Conservation (phyloP, 2,888 invertebrate genomes). For the Noctua janthina region DNA sequence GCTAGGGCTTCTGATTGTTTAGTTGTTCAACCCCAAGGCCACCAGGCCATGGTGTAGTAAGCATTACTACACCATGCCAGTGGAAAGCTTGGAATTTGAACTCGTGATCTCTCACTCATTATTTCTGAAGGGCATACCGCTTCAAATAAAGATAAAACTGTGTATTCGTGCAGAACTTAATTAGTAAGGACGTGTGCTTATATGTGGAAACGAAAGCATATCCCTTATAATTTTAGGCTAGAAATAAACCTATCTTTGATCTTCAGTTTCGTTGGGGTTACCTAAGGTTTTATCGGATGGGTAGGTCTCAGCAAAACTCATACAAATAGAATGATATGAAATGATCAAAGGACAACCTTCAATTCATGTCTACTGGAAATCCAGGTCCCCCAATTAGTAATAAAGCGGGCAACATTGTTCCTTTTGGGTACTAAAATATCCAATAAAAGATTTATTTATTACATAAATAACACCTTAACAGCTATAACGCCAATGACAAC, state of each 20-base stretch:
- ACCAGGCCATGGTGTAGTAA: no score
- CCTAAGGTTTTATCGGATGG: neutral
- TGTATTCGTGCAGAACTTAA: constrained; percentile 1
- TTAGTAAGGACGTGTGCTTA: constrained; percentile 1
- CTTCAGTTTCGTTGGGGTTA: neutral
- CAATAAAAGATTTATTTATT: neutral
- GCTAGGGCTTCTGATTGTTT: neutral
- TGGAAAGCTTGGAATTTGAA: neutral
- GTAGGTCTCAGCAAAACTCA: neutral
- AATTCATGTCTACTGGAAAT: neutral
- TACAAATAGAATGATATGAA: neutral
- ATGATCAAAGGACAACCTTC: constrained; percentile 10
- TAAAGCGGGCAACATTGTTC: neutral
- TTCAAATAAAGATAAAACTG: neutral
- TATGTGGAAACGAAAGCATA: constrained; percentile 2
- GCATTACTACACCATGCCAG: no score
- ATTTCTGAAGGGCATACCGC: neutral
- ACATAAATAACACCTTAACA: no score
- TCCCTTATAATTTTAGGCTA: neutral
- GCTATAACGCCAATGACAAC: no score
- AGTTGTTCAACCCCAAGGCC: no score
- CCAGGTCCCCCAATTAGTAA: constrained; percentile 7
- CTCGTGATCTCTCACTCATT: neutral
- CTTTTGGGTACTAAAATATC: neutral
- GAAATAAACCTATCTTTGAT: constrained; percentile 34